phyloP scores from a whole-genome alignment of 2,113 vertebrate genomes.

The Regulus satrapa region DNA sequence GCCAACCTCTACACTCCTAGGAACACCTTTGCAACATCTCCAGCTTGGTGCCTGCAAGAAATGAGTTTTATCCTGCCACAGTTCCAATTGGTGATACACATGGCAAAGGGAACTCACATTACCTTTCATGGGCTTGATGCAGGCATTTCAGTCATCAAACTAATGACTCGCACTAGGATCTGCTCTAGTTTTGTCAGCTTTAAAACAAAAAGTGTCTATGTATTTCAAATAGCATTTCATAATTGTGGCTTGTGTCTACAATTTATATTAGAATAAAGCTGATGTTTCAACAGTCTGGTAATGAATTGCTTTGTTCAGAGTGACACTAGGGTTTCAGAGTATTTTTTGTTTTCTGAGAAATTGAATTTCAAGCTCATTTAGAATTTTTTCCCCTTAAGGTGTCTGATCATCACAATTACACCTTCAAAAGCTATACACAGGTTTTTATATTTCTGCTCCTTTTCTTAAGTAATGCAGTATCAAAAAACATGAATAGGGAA shows the following conservation, averaged over 20 bases:
- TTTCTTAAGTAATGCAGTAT: not conserved
- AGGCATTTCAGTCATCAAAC: not conserved
- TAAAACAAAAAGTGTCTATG: not conserved
- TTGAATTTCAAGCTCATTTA: not conserved
- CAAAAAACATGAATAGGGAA: not conserved
- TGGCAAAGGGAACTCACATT: not conserved
- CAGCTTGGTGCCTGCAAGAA: not conserved
- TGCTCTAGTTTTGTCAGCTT: not conserved
- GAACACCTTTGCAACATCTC: not conserved
- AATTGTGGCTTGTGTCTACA: accelerated
- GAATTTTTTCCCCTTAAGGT: not conserved
- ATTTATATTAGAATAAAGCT: not conserved
- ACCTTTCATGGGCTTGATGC: accelerated
- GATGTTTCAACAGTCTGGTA: not conserved
- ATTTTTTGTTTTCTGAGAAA: not conserved
- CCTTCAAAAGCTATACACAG: not conserved
- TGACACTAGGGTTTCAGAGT: not conserved
- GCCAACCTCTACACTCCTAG: not conserved
- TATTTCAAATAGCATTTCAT: not conserved
- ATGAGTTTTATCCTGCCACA: not conserved
- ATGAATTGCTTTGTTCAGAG: not conserved
- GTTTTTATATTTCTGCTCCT: not conserved
- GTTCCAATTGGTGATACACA: not conserved
- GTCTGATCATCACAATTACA: not conserved
- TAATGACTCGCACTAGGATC: not conserved